Evolutionary conservation across 2,113 vertebrate species (phyloP).

Genomic region (Calypte anna): DNA sequence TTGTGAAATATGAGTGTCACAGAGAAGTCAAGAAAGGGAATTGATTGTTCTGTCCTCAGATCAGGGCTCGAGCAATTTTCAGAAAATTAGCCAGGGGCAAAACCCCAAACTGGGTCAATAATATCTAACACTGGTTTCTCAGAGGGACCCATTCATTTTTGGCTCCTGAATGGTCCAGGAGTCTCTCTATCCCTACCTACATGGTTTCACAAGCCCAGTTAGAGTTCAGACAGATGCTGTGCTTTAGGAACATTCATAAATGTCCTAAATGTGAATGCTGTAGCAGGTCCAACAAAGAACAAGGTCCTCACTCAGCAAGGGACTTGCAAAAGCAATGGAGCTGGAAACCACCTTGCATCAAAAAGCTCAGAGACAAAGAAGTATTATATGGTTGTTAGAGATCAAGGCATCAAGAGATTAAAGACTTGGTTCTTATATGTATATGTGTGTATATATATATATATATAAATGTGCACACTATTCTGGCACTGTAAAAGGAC

Average conservation of each 20-base stretch:
- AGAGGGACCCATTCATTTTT: constrained; percentile 33
- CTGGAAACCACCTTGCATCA: constrained; percentile 5
- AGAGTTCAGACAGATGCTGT: not conserved
- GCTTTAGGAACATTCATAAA: not conserved
- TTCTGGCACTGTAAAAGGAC: not conserved
- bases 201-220: not conserved
- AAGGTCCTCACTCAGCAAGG: constrained; percentile 29
- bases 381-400: not conserved
- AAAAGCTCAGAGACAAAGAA: constrained; percentile 41
- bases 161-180: not conserved
- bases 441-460: not conserved
- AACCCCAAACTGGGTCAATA: not conserved
- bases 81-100: constrained; percentile 21
- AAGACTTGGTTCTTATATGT: not conserved
- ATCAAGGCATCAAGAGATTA: constrained; percentile 32
- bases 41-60: not conserved
- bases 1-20: constrained; percentile 18
- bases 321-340: not conserved
- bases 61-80: not conserved
- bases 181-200: not conserved
- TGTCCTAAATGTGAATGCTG: not conserved
- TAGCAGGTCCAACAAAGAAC: not conserved
- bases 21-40: not conserved
- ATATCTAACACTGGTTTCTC: not conserved
- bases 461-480: not conserved